Evolutionary conservation across 2,797 vertebrate species (phyloP), one percentile per base, ranked within the genome.

Genomic region (Ibycter americanus): DNA sequence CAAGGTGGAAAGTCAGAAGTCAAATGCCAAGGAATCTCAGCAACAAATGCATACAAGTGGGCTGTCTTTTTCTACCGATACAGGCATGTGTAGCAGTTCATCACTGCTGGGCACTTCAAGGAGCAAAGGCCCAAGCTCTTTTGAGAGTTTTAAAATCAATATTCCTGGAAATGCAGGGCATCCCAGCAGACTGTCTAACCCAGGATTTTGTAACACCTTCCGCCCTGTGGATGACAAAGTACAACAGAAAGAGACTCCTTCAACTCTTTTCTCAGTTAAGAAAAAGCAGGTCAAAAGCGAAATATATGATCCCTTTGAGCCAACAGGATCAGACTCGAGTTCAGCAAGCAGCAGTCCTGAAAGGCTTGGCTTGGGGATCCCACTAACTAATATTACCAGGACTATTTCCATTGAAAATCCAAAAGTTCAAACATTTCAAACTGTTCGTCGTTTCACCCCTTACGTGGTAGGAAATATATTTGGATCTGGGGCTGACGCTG

Each of bases 221-320:
- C 97, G 97, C 71, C 94, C 98, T 1, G 96, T 98, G 31, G 98
- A 99, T 2, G 96, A 98, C 23, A 98, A 99, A 72, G 97, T 93
- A 10, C 98, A 97, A n/a, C 97, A 97, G 76, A 98, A 98, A 25
- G 98, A 97, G 52, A 96, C 19, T 66, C 86, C 97, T 34, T 88
- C 96, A 0, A 72, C 98, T 13, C 95, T 98, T 36, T 97, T 98
- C 91, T 97, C 97, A 21, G 67, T 96, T 34, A 96, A 97, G 87
- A 98, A 98, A 87, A 98, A 99, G 83, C 97, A 98, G 91, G 97
- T 98, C 36, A 98, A 98, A 91, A 98, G 98, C 51, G 99, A 99
- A 82, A 99, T 99, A 42, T 99, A 99, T 12, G 99, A 99, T 97
- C 99, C 99, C 49, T 99, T 99, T 96, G 98, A 99, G 89, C 99